Conservation (phyloP, 1,140 invertebrate genomes). For the Plectrocnemia conspersa region DNA sequence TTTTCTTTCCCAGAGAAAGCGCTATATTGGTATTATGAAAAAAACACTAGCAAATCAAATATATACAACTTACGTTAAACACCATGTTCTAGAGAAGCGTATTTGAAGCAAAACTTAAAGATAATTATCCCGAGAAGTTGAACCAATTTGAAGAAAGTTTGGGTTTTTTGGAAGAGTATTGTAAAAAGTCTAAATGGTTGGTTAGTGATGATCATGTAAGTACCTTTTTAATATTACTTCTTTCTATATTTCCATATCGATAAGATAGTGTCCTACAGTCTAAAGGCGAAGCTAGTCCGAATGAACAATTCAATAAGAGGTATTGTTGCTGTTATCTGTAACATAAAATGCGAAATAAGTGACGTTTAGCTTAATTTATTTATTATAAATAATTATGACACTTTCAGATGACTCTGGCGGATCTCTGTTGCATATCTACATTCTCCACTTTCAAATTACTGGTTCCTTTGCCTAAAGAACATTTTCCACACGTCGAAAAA, state of each 20-base stretch:
- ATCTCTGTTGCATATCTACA: constrained; percentile 27
- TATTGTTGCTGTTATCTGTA: no score
- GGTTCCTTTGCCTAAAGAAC: constrained; percentile 4
- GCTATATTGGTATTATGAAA: constrained; percentile 20
- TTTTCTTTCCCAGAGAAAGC: constrained; percentile 24
- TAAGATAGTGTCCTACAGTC: no score
- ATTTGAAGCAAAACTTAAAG: no score
- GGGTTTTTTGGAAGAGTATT: constrained; percentile 19
- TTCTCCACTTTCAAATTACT: constrained; percentile 11
- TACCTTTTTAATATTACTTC: neutral
- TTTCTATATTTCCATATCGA: no score
- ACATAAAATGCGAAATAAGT: neutral
- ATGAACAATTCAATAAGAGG: no score
- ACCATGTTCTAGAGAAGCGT: no score
- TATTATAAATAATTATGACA: neutral
- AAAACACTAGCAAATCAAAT: neutral
- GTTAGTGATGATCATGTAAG: constrained; percentile 25
- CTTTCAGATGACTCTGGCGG: constrained; percentile 29
- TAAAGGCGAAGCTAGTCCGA: no score
- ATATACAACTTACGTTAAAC: no score
- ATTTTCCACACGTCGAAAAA: constrained; percentile 1
- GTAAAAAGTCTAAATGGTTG: constrained; percentile 20
- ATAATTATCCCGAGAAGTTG: no score
- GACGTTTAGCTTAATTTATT: neutral
- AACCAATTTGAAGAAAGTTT: constrained; percentile 8